Conservation (phyloP, 2,888 invertebrate species). For the Scelioninae gen. 1 region DNA sequence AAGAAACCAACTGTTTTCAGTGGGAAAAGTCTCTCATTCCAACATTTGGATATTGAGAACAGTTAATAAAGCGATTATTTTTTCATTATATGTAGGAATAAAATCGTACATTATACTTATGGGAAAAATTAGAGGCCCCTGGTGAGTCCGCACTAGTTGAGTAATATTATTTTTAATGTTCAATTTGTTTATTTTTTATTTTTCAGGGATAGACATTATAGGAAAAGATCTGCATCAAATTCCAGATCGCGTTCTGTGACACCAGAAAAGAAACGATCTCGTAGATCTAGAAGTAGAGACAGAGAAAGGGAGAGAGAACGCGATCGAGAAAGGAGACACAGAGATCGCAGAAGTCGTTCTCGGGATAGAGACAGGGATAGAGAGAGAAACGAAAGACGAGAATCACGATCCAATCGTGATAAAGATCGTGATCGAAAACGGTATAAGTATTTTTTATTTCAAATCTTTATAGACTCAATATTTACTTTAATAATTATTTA, state of each 20-base stretch:
- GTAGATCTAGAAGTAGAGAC: conserved; percentile 87
- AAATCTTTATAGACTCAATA: neutral
- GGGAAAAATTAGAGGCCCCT: too few species aligned
- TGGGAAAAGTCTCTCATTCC: too few species aligned
- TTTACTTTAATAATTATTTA: neutral
- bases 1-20: too few species aligned
- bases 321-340: conserved; percentile 87
- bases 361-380: conserved; percentile 86
- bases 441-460: conserved; percentile 75
- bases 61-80: too few species aligned
- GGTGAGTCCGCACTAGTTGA: too few species aligned
- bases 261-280: conserved; percentile 87
- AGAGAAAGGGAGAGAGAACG: conserved; percentile 86
- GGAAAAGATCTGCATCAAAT: conserved; percentile 86
- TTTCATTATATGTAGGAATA: too few species aligned
- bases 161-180: too few species aligned
- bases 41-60: too few species aligned
- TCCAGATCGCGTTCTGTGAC: conserved; percentile 87
- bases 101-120: too few species aligned
- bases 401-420: conserved; percentile 49
- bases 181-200: conserved; percentile 17
- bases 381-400: conserved; percentile 85
- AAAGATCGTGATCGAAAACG: conserved; percentile 85
- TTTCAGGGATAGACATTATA: conserved; percentile 83
- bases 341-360: conserved; percentile 87